These are phyloP conservation scores for Lycophotia porphyrea DNA, from an alignment of 2,888 invertebrate species.

Conservation along the genomic window DNA sequence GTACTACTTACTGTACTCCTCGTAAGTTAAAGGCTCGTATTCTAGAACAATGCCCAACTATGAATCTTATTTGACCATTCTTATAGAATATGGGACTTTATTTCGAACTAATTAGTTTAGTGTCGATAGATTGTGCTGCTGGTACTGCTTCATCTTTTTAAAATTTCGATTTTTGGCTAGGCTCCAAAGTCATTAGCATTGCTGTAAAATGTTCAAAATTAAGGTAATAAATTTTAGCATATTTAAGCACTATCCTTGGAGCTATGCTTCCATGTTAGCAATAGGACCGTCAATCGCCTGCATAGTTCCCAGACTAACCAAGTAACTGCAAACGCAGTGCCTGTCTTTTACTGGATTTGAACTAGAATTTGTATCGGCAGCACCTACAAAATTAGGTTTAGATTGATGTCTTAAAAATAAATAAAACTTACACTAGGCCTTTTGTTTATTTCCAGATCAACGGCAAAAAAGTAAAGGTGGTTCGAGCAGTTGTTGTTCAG, in stretches of 20 bases:
- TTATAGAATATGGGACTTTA: slow-evolving; percentile 6
- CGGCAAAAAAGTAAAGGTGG: slow-evolving; percentile 98
- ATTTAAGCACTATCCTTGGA: not conserved
- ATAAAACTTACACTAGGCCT: slow-evolving; percentile 11
- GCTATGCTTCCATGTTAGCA: not conserved
- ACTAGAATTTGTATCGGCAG: not conserved
- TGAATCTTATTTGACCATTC: not conserved
- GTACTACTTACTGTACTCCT: slow-evolving; percentile 58
- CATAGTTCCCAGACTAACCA: not conserved
- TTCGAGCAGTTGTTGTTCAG: slow-evolving; percentile 98
- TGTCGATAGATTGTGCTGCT: not conserved
- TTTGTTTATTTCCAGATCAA: slow-evolving; percentile 93
- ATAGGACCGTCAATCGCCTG: not conserved
- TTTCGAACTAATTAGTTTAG: slow-evolving; percentile 4
- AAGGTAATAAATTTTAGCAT: not conserved
- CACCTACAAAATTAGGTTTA: not conserved
- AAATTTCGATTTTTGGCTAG: not conserved
- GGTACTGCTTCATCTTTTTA: not conserved
- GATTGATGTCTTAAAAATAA: not conserved
- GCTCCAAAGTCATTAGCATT: not conserved
- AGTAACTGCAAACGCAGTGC: not conserved
- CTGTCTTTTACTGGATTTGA: not conserved
- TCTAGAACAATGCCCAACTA: not conserved
- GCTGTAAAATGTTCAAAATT: not conserved
- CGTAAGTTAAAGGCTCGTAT: slow-evolving; percentile 4